phyloP scores from a whole-genome alignment of 1,140 invertebrate genomes.

The Venturia canescens region DNA sequence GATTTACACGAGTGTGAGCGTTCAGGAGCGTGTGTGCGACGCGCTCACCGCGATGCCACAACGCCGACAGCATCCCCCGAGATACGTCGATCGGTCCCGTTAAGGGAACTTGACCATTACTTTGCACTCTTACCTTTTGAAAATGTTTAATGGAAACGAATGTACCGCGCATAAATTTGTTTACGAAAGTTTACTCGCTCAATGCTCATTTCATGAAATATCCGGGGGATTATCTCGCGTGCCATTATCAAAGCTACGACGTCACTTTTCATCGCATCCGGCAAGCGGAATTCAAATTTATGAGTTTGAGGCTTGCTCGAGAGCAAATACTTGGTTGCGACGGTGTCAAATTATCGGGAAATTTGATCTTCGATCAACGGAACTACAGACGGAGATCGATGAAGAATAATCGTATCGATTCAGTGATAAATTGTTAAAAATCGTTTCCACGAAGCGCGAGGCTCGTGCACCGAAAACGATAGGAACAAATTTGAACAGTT shows the following conservation, averaged over 20 bases:
- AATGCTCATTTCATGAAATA: not conserved
- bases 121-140: not conserved
- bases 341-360: too few relatives aligned
- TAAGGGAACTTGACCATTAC: constrained; percentile 46
- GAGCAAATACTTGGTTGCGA: too few relatives aligned
- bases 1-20: not conserved
- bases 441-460: not conserved
- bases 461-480: not conserved
- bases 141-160: not conserved
- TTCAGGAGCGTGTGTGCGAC: constrained; percentile 20
- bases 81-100: constrained; percentile 70
- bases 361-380: too few relatives aligned
- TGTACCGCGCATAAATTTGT: not conserved
- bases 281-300: too few relatives aligned
- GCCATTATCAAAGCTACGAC: too few relatives aligned
- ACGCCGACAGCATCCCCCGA: constrained; percentile 46
- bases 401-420: not conserved
- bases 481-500: not conserved
- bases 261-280: too few relatives aligned
- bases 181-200: not conserved
- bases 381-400: not conserved
- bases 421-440: not conserved
- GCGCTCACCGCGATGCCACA: constrained; percentile 10
- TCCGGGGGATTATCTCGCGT: not conserved
- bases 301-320: too few relatives aligned